Base-by-base conservation (phyloP, 2,888 invertebrate species). In the Geophilus truncorum region DNA sequence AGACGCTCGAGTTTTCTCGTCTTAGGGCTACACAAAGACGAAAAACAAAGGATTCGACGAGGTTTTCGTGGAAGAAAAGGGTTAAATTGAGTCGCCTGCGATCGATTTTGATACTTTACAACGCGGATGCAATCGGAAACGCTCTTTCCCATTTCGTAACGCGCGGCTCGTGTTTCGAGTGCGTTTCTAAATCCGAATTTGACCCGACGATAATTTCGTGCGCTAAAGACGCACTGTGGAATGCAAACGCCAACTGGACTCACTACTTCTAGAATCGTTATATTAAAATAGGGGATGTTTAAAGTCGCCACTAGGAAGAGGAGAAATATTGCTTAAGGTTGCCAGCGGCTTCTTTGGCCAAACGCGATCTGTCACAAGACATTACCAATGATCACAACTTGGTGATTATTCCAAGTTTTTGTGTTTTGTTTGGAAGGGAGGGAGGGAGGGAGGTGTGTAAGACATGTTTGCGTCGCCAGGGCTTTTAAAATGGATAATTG, bases 401-500 rank as follows among this genome's bases (percentile, higher is more conserved):
- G 32, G 32, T 6, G 32, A 32, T 32, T 32, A 21, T 1, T 70
- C 28, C 25, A 15, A 10, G 12, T 70, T 15, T 70, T 70, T 28
- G 0, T 15, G 4, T 28, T 70, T 70, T 70, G 25, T 45, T 45
- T 45, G 57, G 21, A 10, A 21, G 18, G 25, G 76, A 7, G 28
- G 70, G 70, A 21, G 15, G 70, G 70, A 21, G 70, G 70, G 12
- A 5, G 7, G 10, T 75, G 5, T 75, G 5, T n/a, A 25, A 15
- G 75, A 21, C 18, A n/a, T 51, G 51, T 51, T 51, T 75, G 76
- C 76, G 30, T 25, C 76, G 28, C 30, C 18, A 15, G 36, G 78
- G 78, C 78, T 78, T 78, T 78, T 78, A 78, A 78, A 28, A 40
- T 34, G 78, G 79, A 79, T 79, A 79, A 79, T 79, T 79, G 79